phyloP scores from a whole-genome alignment of 1,140 invertebrate species.

The Drosophila pallidifrons region DNA sequence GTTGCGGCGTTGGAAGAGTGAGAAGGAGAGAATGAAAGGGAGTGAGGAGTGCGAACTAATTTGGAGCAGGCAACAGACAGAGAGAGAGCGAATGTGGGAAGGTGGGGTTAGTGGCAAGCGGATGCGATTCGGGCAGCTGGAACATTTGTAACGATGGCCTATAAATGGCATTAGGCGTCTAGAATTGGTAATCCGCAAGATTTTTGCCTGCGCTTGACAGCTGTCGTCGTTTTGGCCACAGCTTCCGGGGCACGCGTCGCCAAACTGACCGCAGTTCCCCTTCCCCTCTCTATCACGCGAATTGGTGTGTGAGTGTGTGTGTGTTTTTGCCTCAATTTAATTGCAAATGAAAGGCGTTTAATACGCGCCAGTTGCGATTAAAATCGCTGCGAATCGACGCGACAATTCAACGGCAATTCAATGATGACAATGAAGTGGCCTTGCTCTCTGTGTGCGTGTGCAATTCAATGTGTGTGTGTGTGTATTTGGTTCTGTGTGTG shows the following conservation, averaged over 20 bases:
- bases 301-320: constrained; percentile 22
- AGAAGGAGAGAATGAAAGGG: no score
- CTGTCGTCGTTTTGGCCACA: constrained; percentile 39
- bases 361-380: constrained; percentile 69
- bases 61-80: constrained; percentile 46
- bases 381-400: constrained; percentile 79
- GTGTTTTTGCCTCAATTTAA: constrained; percentile 58
- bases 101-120: background rate
- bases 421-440: constrained; percentile 71
- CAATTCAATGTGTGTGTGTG: constrained; percentile 12
- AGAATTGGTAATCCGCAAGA: constrained; percentile 83
- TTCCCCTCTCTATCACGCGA: constrained; percentile 6
- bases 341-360: constrained; percentile 82
- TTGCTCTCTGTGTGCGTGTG: constrained; percentile 29
- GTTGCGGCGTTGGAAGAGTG: background rate
- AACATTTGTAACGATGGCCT: constrained; percentile 81
- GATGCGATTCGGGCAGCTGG: constrained; percentile 55
- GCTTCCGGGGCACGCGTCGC: constrained; percentile 66
- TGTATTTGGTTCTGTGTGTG: constrained; percentile 2
- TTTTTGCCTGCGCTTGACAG: constrained; percentile 64
- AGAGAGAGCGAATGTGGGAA: constrained; percentile 10
- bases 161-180: constrained; percentile 83
- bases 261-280: constrained; percentile 68
- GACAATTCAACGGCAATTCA: constrained; percentile 73
- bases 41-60: constrained; percentile 64